phyloP scores from a whole-genome alignment of 1,140 invertebrate genomes.

The Heliconius hermathena region DNA sequence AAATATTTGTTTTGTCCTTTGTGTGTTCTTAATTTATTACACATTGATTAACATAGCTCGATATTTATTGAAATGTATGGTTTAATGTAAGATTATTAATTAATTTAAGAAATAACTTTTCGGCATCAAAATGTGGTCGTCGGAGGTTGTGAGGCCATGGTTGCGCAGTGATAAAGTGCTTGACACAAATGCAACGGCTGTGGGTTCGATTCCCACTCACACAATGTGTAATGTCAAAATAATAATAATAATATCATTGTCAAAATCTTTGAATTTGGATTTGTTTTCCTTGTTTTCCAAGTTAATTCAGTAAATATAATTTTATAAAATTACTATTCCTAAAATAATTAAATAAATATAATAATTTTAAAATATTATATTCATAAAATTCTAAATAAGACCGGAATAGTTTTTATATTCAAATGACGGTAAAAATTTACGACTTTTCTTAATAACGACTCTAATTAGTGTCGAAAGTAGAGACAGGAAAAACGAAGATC shows the following conservation, averaged over 20 bases:
- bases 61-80: neutral
- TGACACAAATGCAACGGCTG: neutral
- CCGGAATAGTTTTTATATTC: neutral
- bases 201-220: neutral
- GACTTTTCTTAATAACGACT: neutral
- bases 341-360: neutral
- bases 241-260: too few relatives aligned
- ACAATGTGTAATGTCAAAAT: too few relatives aligned
- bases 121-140: too few relatives aligned
- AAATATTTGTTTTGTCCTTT: too few relatives aligned
- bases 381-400: neutral
- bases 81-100: too few relatives aligned
- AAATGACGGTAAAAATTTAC: constrained; percentile 1
- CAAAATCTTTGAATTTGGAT: too few relatives aligned
- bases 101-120: too few relatives aligned
- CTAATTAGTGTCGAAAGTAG: constrained; percentile 2
- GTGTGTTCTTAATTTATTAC: too few relatives aligned
- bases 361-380: neutral
- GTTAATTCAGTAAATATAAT: neutral
- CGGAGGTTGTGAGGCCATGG: too few relatives aligned
- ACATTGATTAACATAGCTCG: too few relatives aligned
- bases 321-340: neutral
- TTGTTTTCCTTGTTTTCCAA: too few relatives aligned
- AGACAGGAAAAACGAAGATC: constrained; percentile 5
- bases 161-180: neutral